These are phyloP conservation scores for Rosalia funebris DNA, from an alignment of 2,888 invertebrate species.

Conservation along the genomic window DNA sequence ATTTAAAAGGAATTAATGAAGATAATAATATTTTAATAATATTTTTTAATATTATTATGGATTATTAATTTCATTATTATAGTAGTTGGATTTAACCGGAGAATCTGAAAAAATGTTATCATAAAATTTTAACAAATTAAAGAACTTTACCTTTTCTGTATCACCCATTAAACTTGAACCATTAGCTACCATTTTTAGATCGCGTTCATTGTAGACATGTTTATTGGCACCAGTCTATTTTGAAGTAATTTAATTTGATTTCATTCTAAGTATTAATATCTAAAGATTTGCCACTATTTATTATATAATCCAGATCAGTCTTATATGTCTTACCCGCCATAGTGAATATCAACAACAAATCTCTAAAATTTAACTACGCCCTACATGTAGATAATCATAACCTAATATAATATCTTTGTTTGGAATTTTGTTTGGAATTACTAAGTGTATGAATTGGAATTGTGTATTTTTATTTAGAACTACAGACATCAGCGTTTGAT, in stretches of 20 bases:
- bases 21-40: too few relatives aligned
- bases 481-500: not conserved
- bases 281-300: slow-evolving; percentile 1
- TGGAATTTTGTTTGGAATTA: slow-evolving; percentile 8
- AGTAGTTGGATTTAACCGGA: not conserved
- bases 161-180: not conserved
- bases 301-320: not conserved
- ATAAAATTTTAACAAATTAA: not conserved
- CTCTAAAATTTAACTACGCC: not conserved
- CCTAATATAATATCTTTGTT: slow-evolving; percentile 1
- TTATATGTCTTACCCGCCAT: not conserved
- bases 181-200: not conserved
- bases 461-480: not conserved
- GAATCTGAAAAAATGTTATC: not conserved
- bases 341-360: not conserved
- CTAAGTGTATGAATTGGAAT: not conserved
- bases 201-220: not conserved
- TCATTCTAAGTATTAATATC: not conserved
- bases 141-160: not conserved
- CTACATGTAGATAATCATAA: not conserved
- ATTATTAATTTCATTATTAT: slow-evolving; percentile 1
- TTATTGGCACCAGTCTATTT: not conserved
- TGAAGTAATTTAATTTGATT: not conserved
- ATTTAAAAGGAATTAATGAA: not conserved
- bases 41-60: not conserved